These are phyloP conservation scores for Bambusicola thoracicus DNA, from an alignment of 2,113 vertebrate genomes.

Conservation along the genomic window DNA sequence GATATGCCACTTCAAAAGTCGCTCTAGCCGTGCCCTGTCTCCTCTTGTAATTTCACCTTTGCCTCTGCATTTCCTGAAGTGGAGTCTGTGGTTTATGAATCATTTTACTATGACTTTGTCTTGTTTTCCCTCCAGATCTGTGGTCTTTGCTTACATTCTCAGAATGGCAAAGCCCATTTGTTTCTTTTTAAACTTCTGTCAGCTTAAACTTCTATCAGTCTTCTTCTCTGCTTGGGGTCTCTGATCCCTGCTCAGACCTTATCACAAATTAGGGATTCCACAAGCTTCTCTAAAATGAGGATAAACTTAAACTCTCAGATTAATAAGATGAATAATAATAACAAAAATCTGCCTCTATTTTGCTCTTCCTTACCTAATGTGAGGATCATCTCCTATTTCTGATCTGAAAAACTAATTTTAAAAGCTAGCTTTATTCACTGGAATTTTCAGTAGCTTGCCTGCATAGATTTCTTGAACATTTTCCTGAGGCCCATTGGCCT, in stretches of 20 bases:
- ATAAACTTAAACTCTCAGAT: constrained; percentile 66
- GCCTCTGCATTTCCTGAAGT: constrained; percentile 21
- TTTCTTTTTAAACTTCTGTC: constrained; percentile 59
- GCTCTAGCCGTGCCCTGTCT: not conserved
- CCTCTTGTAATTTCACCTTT: constrained; percentile 30
- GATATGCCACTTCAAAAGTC: not conserved
- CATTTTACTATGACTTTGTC: not conserved
- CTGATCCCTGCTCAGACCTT: constrained; percentile 53
- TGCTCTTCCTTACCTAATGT: not conserved
- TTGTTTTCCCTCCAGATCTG: constrained; percentile 15
- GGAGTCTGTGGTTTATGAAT: constrained; percentile 22
- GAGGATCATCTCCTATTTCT: constrained; percentile 40
- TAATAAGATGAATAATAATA: constrained; percentile 62
- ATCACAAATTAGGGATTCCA: constrained; percentile 55
- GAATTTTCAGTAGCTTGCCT: not conserved
- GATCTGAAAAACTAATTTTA: not conserved
- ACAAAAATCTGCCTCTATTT: constrained; percentile 44
- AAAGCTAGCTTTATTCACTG: not conserved
- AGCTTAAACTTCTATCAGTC: constrained; percentile 54
- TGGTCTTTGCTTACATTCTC: constrained; percentile 53
- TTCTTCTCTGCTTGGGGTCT: constrained; percentile 58
- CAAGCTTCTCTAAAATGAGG: constrained; percentile 54
- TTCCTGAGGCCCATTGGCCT: not conserved
- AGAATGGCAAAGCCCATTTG: constrained; percentile 50
- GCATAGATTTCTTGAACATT: not conserved